Conservation (phyloP, 2,797 vertebrate species). For the Leptodactylus fallax region DNA sequence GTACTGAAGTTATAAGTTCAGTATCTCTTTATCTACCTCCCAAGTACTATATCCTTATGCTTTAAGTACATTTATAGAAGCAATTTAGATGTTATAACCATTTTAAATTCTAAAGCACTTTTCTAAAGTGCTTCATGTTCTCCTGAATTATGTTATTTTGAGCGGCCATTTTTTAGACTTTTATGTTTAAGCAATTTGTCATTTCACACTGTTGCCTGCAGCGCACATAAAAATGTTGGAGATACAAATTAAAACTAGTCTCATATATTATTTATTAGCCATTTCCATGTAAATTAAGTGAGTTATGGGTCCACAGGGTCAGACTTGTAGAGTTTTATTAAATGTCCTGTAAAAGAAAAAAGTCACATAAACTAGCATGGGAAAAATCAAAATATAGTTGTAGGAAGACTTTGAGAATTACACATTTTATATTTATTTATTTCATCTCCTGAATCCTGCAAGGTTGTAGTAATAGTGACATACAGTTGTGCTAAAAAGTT, state of each 20-base stretch:
- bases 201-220: constrained; percentile 16
- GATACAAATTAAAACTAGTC: constrained; percentile 19
- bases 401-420: not conserved
- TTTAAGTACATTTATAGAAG: constrained; percentile 10
- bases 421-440: not conserved
- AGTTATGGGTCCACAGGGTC: constrained; percentile 22
- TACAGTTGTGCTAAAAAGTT: too few species aligned
- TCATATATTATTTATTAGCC: constrained; percentile 48
- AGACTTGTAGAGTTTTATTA: constrained; percentile 9
- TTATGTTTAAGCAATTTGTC: constrained; percentile 4
- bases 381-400: not conserved
- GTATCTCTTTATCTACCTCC: not conserved
- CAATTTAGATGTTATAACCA: constrained; percentile 1
- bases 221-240: constrained; percentile 38
- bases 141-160: constrained; percentile 21
- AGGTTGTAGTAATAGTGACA: too few species aligned
- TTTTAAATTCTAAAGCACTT: not conserved
- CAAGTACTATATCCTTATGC: not conserved
- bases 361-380: not conserved
- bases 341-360: not conserved
- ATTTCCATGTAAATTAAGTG: constrained; percentile 52
- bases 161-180: constrained; percentile 2
- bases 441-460: too few species aligned
- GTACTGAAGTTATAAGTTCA: not conserved
- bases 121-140: constrained; percentile 19